These are phyloP conservation scores for Hypocryptadius cinnamomeus DNA, from an alignment of 2,113 vertebrate genomes.

Conservation along the genomic window DNA sequence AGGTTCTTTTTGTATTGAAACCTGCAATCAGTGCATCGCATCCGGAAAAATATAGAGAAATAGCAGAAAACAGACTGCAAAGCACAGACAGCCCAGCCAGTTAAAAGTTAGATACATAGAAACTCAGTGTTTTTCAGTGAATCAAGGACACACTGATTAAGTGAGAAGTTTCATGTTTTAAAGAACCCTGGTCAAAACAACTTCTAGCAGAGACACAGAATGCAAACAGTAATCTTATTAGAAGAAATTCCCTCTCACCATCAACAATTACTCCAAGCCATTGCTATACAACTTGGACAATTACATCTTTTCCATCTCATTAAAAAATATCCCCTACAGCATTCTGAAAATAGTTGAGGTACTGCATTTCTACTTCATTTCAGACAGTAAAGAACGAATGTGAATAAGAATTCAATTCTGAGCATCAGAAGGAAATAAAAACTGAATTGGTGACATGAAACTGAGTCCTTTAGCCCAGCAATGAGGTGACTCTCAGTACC, in stretches of 20 bases:
- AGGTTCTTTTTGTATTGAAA: neutral
- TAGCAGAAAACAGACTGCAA: neutral
- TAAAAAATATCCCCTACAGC: neutral
- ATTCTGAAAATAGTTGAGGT: neutral
- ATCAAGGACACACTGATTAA: neutral
- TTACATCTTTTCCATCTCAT: neutral
- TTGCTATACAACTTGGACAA: neutral
- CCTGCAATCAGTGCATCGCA: neutral
- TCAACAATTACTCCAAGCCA: neutral
- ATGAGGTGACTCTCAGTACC: neutral
- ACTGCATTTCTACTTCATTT: neutral
- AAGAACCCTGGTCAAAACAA: neutral
- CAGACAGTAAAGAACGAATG: neutral
- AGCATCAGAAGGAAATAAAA: neutral
- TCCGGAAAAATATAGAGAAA: neutral
- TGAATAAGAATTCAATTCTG: neutral
- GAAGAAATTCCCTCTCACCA: neutral
- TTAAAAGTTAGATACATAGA: neutral
- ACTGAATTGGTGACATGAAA: neutral
- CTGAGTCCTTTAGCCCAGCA: neutral
- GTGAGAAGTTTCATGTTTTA: neutral
- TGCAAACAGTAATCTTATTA: neutral
- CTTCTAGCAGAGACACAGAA: neutral
- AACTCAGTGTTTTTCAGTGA: neutral
- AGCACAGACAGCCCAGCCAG: neutral